Conservation (phyloP, 2,113 vertebrate genomes). For the Pterocles burchelli region DNA sequence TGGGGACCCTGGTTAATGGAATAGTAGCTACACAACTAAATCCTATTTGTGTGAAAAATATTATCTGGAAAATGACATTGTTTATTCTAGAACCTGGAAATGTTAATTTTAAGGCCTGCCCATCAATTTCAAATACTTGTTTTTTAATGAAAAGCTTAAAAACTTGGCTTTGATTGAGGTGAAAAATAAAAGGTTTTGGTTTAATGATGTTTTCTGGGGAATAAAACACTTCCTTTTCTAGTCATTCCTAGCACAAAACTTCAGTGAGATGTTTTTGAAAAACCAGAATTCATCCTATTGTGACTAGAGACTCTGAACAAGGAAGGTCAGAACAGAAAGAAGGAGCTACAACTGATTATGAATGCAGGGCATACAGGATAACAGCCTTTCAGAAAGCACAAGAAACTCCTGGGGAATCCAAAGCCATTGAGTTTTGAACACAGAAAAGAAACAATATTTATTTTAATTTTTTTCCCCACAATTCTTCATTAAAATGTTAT, state of each 20-base stretch:
- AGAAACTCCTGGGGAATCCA: conserved; percentile 8
- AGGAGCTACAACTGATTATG: not conserved
- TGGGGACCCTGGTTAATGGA: not conserved
- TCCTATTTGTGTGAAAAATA: not conserved
- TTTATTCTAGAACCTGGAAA: not conserved
- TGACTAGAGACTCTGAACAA: not conserved
- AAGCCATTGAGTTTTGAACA: not conserved
- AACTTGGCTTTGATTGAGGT: not conserved
- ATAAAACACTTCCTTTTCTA: not conserved
- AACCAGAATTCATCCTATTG: not conserved
- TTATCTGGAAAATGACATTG: not conserved
- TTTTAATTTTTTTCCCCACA: not conserved
- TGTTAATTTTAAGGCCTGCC: not conserved
- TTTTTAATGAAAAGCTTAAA: not conserved
- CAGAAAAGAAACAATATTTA: not conserved
- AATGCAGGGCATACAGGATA: not conserved
- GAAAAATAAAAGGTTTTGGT: not conserved
- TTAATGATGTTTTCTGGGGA: not conserved
- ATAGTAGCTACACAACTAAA: not conserved
- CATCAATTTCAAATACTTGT: not conserved
- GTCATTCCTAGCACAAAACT: not conserved
- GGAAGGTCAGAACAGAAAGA: not conserved
- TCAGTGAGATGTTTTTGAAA: not conserved
- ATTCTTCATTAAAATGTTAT: not conserved
- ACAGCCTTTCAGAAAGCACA: conserved; percentile 13